Conservation (phyloP, 2,888 invertebrate genomes). For the Uropetala carovei region DNA sequence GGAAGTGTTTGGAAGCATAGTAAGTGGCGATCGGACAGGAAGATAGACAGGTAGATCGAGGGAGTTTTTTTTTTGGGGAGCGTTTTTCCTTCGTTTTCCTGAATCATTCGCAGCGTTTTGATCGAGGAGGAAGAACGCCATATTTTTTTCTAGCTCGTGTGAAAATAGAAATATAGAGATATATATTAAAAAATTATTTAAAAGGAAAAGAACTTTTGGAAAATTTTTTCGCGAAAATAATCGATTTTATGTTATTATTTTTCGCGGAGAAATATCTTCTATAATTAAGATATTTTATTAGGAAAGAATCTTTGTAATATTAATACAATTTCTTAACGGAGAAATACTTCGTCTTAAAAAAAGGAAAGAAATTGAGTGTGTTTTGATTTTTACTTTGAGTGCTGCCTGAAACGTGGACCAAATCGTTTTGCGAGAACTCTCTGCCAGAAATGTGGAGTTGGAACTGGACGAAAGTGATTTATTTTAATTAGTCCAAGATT, state of each 20-base stretch:
- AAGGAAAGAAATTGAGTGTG: neutral
- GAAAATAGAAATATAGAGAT: neutral
- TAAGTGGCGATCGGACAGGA: slow-evolving; percentile 84
- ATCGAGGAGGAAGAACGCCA: neutral
- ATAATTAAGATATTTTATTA: neutral
- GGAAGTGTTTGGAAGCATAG: slow-evolving; percentile 83
- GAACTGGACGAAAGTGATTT: neutral
- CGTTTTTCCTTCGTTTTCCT: neutral
- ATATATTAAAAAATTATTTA: no score
- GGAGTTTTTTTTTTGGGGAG: neutral
- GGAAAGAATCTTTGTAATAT: neutral
- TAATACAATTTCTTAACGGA: no score
- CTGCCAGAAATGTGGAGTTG: neutral
- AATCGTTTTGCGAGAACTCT: neutral
- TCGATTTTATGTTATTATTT: neutral
- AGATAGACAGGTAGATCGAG: slow-evolving; percentile 70
- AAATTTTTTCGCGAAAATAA: neutral
- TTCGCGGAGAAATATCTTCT: neutral
- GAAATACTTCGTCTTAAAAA: neutral
- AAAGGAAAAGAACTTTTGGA: neutral
- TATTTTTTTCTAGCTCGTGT: neutral
- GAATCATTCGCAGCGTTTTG: neutral
- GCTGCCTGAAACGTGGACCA: neutral
- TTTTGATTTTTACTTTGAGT: neutral
- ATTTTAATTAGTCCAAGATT: neutral